A percentile compares a stretch with the other conserved stretches of the same genome.
phyloP scores from a whole-genome alignment of 1,140 invertebrate genomes.

The Scaptodrosophila lebanonensis region DNA sequence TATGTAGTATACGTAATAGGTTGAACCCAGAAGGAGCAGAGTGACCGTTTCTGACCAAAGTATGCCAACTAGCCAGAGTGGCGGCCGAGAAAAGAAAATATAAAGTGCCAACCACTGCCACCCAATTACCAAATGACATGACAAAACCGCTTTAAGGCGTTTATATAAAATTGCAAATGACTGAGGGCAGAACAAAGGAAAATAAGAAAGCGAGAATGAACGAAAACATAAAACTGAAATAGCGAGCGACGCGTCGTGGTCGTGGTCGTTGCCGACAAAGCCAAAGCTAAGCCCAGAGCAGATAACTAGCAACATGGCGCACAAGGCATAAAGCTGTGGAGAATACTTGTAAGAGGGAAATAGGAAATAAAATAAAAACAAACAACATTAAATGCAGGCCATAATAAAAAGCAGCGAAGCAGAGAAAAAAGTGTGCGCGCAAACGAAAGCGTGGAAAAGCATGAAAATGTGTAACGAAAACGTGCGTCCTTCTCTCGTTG shows the following conservation, averaged over 20 bases:
- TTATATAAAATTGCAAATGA: constrained; percentile 76
- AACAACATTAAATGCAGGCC: constrained; percentile 63
- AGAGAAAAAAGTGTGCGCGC: constrained; percentile 37
- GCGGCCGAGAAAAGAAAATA: too few relatives aligned
- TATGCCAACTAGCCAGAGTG: constrained; percentile 52
- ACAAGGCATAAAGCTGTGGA: neutral
- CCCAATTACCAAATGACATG: constrained; percentile 77
- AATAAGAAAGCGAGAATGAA: constrained; percentile 30
- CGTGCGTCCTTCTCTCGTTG: constrained; percentile 33
- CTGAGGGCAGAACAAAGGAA: constrained; percentile 40
- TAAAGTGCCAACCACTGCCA: constrained; percentile 77
- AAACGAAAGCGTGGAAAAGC: constrained; percentile 41
- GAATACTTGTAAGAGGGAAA: constrained; percentile 3
- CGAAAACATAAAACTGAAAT: constrained; percentile 65
- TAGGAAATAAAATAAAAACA: constrained; percentile 36
- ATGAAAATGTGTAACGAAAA: constrained; percentile 41
- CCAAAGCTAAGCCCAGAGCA: constrained; percentile 35
- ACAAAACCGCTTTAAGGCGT: constrained; percentile 76
- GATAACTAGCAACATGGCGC: constrained; percentile 62
- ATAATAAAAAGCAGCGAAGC: constrained; percentile 67
- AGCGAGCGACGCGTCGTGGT: too few relatives aligned
- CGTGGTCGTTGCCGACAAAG: neutral
- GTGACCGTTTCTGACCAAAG: constrained; percentile 37
- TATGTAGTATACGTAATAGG: too few relatives aligned
- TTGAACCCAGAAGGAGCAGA: constrained; percentile 30